Conservation (phyloP, 2,888 invertebrate genomes). For the Parasteatoda lunata region DNA sequence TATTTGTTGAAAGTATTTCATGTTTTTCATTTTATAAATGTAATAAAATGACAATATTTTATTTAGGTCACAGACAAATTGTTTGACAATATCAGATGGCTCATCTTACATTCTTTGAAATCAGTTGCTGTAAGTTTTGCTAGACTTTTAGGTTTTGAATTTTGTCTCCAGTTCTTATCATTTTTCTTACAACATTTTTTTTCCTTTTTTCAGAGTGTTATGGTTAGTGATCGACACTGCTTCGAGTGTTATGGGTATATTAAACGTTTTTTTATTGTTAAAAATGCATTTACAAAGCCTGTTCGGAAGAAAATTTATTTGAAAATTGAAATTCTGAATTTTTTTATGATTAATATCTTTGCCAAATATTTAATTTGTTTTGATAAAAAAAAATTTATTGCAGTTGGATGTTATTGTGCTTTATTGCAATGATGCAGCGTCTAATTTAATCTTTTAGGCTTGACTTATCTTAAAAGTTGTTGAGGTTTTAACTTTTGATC, state of each 20-base stretch:
- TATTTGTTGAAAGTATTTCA: background rate
- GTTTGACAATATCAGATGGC: slow-evolving; percentile 83
- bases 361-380: too few relatives aligned
- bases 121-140: slow-evolving; percentile 84
- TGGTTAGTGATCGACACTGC: slow-evolving; percentile 93
- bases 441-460: too few relatives aligned
- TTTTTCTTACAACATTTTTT: slow-evolving; percentile 7
- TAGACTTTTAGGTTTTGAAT: slow-evolving; percentile 7
- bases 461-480: too few relatives aligned
- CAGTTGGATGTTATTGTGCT: too few relatives aligned
- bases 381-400: too few relatives aligned
- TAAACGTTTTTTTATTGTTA: background rate
- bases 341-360: too few relatives aligned
- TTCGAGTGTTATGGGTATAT: slow-evolving; percentile 90
- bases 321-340: too few relatives aligned
- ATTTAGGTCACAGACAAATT: slow-evolving; percentile 82
- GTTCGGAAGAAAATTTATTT: too few relatives aligned
- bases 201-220: slow-evolving; percentile 77
- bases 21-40: background rate
- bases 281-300: too few relatives aligned
- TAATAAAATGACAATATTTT: background rate
- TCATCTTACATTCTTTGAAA: slow-evolving; percentile 93
- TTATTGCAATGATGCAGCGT: too few relatives aligned
- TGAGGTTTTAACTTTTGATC: too few relatives aligned
- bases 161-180: background rate